Percentiles rank a stretch among this genome's conserved stretches.
These are phyloP conservation scores for Rhadinocentrus ornatus DNA, from an alignment of 2,797 vertebrate genomes.

Conservation along the genomic window DNA sequence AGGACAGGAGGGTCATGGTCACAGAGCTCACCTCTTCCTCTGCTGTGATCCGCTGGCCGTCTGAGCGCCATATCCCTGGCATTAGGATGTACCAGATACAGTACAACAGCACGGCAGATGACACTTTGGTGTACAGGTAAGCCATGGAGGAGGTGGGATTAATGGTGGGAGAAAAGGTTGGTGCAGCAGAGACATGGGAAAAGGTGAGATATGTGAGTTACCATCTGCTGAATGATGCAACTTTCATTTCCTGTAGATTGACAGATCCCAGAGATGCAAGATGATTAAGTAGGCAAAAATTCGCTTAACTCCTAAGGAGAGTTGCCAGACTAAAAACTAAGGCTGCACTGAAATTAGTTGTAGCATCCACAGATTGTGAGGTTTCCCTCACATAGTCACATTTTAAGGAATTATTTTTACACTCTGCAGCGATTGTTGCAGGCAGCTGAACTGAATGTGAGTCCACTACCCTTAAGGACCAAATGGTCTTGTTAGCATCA, in stretches of 20 bases:
- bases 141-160: conserved; percentile 25
- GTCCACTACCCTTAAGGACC: conserved; percentile 19
- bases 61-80: conserved; percentile 91
- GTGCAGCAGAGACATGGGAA: conserved; percentile 40
- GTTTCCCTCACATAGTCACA: conserved; percentile 7
- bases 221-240: conserved; percentile 67
- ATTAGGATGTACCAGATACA: conserved; percentile 97
- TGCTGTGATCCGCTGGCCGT: conserved; percentile 92
- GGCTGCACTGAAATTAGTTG: not conserved
- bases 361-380: not conserved
- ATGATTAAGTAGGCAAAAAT: conserved; percentile 52
- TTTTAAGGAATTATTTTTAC: conserved; percentile 9
- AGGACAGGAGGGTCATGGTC: conserved; percentile 88
- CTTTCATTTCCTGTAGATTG: conserved; percentile 36
- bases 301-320: conserved; percentile 31
- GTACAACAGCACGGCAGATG: conserved; percentile 94
- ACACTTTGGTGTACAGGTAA: conserved; percentile 95
- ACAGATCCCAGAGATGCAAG: conserved; percentile 51
- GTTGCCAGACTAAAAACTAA: not conserved
- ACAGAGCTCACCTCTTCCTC: conserved; percentile 89
- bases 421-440: conserved; percentile 23
- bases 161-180: conserved; percentile 6
- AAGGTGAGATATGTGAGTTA: conserved; percentile 67
- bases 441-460: conserved; percentile 15
- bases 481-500: conserved; percentile 44